Percentiles rank a stretch among this genome's conserved stretches.
These are phyloP conservation scores for Kryptolebias marmoratus DNA, from an alignment of 2,113 vertebrate genomes.

Conservation along the genomic window DNA sequence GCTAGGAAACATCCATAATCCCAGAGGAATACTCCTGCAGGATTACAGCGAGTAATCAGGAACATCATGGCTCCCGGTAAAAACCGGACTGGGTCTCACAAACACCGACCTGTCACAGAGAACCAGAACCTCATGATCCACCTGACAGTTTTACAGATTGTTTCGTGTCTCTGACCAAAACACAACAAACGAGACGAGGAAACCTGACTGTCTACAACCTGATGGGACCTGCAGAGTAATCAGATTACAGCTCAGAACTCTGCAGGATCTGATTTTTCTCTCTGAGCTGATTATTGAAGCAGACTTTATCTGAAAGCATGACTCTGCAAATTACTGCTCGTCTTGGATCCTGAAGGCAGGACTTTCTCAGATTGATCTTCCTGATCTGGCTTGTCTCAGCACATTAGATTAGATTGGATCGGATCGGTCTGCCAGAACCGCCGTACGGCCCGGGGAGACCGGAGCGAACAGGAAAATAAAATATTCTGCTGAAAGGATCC, in stretches of 20 bases:
- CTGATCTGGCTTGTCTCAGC: constrained; percentile 25
- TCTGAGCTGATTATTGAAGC: too few relatives aligned
- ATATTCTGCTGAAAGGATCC: background rate
- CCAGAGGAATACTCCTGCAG: constrained; percentile 15
- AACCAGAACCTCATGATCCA: too few relatives aligned
- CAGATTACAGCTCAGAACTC: background rate
- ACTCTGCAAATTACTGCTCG: constrained; percentile 30
- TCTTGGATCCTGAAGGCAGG: constrained; percentile 28
- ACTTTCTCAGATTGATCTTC: constrained; percentile 40
- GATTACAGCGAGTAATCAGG: constrained; percentile 16
- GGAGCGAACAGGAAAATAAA: constrained; percentile 22
- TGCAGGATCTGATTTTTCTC: too few relatives aligned
- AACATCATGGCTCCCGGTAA: background rate
- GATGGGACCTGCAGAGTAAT: background rate
- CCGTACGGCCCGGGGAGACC: constrained; percentile 6
- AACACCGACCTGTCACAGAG: background rate
- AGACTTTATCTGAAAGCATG: background rate
- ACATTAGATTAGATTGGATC: constrained; percentile 40
- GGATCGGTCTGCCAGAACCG: constrained; percentile 27
- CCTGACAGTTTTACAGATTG: too few relatives aligned
- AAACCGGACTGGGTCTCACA: background rate
- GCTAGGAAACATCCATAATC: constrained; percentile 16
- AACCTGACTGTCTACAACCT: too few relatives aligned
- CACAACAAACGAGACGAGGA: too few relatives aligned
- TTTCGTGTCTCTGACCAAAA: background rate